phyloP scores from a whole-genome alignment of 2,797 vertebrate genomes.

The Vespertilio murinus region DNA sequence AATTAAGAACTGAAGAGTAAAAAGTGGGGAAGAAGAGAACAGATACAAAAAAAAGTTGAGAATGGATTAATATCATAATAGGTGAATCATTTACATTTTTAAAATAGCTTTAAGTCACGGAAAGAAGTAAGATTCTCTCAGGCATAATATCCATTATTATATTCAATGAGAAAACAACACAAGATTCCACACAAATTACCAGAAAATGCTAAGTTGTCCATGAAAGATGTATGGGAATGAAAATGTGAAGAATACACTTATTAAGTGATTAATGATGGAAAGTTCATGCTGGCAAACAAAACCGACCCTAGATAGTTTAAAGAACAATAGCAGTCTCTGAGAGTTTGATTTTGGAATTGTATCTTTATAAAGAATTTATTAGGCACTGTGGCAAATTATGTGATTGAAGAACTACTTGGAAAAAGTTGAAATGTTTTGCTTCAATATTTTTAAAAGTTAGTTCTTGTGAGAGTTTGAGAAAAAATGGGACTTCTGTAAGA shows the following conservation, averaged over 20 bases:
- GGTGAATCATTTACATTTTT: not conserved
- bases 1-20: not conserved
- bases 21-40: not conserved
- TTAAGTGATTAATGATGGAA: not conserved
- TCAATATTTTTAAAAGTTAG: constrained; percentile 10
- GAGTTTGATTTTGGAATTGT: constrained; percentile 16
- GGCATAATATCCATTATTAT: not conserved
- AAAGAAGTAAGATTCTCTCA: not conserved
- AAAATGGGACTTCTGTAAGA: not conserved
- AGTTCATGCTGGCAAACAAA: not conserved
- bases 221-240: not conserved
- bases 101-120: not conserved
- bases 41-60: not conserved
- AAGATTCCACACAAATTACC: not conserved
- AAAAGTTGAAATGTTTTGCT: not conserved
- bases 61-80: not conserved
- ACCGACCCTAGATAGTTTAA: not conserved
- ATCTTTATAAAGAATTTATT: not conserved
- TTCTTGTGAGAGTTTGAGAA: not conserved
- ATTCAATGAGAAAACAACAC: not conserved
- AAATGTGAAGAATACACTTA: not conserved
- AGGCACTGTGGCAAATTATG: not conserved
- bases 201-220: not conserved
- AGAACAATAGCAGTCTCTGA: not conserved
- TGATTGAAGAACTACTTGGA: not conserved